A percentile compares a stretch with the other conserved stretches of the same genome.
These are phyloP conservation scores for Cheilosia urbana DNA, from an alignment of 2,888 invertebrate genomes.

Conservation along the genomic window DNA sequence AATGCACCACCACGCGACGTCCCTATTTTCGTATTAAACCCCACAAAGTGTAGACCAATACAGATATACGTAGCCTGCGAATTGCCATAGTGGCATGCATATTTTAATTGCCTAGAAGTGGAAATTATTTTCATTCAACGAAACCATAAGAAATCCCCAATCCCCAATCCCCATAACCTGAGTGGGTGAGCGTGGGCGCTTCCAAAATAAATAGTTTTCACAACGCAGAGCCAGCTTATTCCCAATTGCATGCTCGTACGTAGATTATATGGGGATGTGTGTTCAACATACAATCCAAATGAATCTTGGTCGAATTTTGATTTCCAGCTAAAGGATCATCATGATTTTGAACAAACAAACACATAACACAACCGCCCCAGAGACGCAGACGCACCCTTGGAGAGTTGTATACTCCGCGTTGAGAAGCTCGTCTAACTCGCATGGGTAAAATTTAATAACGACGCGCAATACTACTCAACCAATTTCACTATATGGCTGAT, in stretches of 20 bases:
- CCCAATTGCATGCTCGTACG: constrained; percentile 26
- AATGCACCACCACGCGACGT: too few species aligned
- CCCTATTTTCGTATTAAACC: too few species aligned
- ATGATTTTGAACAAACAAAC: constrained; percentile 44
- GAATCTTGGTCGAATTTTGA: constrained; percentile 36
- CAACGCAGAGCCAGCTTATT: constrained; percentile 21
- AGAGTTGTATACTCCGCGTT: constrained; percentile 7
- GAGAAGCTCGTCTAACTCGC: constrained; percentile 1
- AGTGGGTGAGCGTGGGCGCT: too few species aligned
- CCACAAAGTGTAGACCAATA: too few species aligned
- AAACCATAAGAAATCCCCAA: too few species aligned
- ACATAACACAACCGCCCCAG: constrained; percentile 35
- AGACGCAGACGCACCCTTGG: constrained; percentile 17
- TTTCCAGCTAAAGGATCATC: constrained; percentile 45
- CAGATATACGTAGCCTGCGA: too few species aligned
- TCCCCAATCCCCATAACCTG: too few species aligned
- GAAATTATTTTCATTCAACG: too few species aligned
- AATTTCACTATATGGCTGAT: constrained; percentile 31
- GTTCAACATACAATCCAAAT: constrained; percentile 27
- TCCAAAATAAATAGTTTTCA: constrained; percentile 22
- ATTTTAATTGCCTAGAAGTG: too few species aligned
- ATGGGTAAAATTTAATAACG: constrained; percentile 58
- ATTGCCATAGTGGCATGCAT: too few species aligned
- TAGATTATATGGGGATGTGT: not conserved
- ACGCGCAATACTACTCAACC: constrained; percentile 37